These are phyloP conservation scores for Clepsis dumicolana DNA, from an alignment of 2,888 invertebrate species.

Conservation along the genomic window DNA sequence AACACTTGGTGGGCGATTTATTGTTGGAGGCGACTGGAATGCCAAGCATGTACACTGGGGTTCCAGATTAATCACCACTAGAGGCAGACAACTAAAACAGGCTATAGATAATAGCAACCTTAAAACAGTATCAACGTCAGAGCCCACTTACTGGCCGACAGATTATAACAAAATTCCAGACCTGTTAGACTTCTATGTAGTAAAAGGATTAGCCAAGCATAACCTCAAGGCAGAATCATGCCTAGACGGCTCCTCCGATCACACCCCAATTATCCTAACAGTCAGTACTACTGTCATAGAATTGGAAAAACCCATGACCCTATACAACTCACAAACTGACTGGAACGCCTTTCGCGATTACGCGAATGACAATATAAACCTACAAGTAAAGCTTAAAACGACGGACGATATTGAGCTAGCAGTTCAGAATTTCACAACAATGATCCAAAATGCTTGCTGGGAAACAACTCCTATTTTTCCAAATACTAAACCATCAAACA, in stretches of 20 bases:
- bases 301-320: too few relatives aligned
- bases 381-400: too few relatives aligned
- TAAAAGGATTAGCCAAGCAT: not conserved
- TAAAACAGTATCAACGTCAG: not conserved
- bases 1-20: slow-evolving; percentile 36
- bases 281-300: not conserved
- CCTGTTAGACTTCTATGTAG: slow-evolving; percentile 22
- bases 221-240: slow-evolving; percentile 10
- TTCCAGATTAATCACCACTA: slow-evolving; percentile 36
- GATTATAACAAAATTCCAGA: slow-evolving; percentile 27
- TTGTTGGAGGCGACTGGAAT: slow-evolving; percentile 46
- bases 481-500: too few relatives aligned
- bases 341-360: too few relatives aligned
- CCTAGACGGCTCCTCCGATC: slow-evolving; percentile 11
- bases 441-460: too few relatives aligned
- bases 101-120: slow-evolving; percentile 20
- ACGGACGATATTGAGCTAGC: too few relatives aligned
- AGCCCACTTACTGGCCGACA: too few relatives aligned
- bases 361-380: too few relatives aligned
- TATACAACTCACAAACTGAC: too few relatives aligned
- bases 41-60: slow-evolving; percentile 46
- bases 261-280: not conserved
- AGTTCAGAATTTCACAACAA: too few relatives aligned
- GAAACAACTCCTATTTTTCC: too few relatives aligned
- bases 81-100: slow-evolving; percentile 36